A percentile compares a stretch with the other conserved stretches of the same genome.
Conservation (phyloP, 2,113 vertebrate genomes). For the Lophochroa leadbeateri region DNA sequence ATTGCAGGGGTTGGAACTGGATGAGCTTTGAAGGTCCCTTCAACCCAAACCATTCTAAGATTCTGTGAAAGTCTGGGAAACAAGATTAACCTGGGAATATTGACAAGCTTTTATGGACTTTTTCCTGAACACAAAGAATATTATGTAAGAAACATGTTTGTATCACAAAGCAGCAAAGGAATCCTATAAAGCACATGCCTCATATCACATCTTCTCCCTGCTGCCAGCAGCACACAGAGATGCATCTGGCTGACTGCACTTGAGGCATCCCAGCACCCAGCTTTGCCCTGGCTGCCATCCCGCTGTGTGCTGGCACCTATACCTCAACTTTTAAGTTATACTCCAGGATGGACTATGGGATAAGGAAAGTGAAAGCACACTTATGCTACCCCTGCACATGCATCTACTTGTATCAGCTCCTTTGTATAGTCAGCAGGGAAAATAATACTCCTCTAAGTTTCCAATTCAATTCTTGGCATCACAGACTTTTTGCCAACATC, state of each 20-base stretch:
- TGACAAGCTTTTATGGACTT: neutral
- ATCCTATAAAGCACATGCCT: neutral
- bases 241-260: neutral
- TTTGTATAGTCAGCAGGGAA: neutral
- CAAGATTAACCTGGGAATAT: neutral
- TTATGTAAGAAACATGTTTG: neutral
- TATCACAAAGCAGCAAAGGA: neutral
- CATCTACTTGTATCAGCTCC: neutral
- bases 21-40: neutral
- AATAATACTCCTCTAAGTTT: neutral
- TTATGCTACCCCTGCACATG: neutral
- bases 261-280: neutral
- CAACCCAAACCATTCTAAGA: neutral
- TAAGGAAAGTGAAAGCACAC: neutral
- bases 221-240: neutral
- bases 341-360: neutral
- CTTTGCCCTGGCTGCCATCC: neutral
- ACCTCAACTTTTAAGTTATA: neutral
- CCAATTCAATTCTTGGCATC: neutral
- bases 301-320: rapidly evolving
- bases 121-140: neutral
- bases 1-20: neutral
- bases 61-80: neutral
- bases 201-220: rapidly evolving
- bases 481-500: neutral